A percentile compares a stretch with the other conserved stretches of the same genome.
Evolutionary conservation across 1,140 invertebrate genomes (phyloP).

Genomic region (Drosophila ogumai): DNA sequence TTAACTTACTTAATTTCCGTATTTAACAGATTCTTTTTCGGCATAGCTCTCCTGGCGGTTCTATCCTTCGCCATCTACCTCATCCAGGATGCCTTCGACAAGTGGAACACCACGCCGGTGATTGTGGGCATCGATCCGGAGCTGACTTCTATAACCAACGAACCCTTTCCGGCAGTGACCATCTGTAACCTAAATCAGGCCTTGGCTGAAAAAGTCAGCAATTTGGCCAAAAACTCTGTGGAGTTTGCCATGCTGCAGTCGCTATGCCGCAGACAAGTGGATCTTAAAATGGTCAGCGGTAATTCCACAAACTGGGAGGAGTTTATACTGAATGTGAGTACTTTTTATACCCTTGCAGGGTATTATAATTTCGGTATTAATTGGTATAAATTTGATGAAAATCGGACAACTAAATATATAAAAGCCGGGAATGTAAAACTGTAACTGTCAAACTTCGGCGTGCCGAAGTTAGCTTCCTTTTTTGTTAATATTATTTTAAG

Average conservation of each 20-base stretch:
- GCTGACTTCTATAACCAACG: conserved; percentile 70
- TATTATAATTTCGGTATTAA: no score
- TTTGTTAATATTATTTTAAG: no score
- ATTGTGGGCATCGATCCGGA: conserved; percentile 76
- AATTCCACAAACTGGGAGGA: conserved; percentile 60
- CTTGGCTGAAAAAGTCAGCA: conserved; percentile 26
- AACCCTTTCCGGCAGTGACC: conserved; percentile 77
- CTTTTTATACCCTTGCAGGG: no score
- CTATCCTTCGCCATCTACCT: conserved; percentile 57
- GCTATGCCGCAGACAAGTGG: conserved; percentile 87
- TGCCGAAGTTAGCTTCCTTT: no score
- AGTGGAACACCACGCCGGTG: conserved; percentile 74
- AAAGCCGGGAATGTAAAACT: no score
- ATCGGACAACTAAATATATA: no score
- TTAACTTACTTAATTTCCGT: no score
- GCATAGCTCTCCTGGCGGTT: conserved; percentile 62
- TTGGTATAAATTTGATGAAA: no score
- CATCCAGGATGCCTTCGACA: conserved; percentile 71
- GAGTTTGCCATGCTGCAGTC: conserved; percentile 84
- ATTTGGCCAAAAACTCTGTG: conserved; percentile 36
- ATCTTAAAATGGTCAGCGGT: conserved; percentile 1
- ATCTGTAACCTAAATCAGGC: conserved; percentile 81
- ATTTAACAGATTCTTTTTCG: conserved; percentile 65
- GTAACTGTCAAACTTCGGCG: no score
- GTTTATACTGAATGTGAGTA: conserved; percentile 70